Percentiles rank a stretch among this genome's conserved stretches.
phyloP scores from a whole-genome alignment of 1,140 invertebrate genomes.

The Drosophila arizonae region DNA sequence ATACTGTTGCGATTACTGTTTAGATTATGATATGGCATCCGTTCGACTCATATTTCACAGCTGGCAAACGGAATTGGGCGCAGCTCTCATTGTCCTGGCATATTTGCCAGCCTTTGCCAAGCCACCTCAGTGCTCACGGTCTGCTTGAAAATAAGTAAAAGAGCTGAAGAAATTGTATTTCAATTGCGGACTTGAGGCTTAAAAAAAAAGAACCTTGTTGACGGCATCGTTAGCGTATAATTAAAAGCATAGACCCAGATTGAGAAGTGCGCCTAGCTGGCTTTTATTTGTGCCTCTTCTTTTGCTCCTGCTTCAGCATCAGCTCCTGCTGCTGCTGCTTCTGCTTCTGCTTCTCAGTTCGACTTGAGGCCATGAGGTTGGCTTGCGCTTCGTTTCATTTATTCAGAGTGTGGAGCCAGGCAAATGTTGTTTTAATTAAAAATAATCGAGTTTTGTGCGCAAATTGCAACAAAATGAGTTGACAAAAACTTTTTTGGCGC shows the following conservation, averaged over 20 bases:
- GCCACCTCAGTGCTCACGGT: conserved; percentile 11
- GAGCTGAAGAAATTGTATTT: conserved; percentile 7
- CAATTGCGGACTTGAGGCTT: conserved; percentile 21
- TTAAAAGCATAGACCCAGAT: conserved; percentile 45
- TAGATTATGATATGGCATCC: conserved; percentile 51
- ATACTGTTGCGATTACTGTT: conserved; percentile 40
- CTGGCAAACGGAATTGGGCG: not conserved
- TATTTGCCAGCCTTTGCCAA: conserved; percentile 1
- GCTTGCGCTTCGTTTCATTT: too few species aligned
- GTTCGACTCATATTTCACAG: conserved; percentile 51
- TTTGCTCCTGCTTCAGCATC: not conserved
- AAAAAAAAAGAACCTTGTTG: conserved; percentile 16
- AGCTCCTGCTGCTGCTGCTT: not conserved
- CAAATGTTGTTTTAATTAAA: conserved; percentile 71
- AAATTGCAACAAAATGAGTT: conserved; percentile 75
- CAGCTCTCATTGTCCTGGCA: conserved; percentile 20
- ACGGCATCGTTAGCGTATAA: conserved; percentile 55
- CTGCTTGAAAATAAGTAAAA: conserved; percentile 22
- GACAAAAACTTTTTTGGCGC: conserved; percentile 58
- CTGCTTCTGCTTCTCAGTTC: not conserved
- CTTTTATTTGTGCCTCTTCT: conserved; percentile 9
- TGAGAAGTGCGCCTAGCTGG: conserved; percentile 9
- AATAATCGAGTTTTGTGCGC: conserved; percentile 70
- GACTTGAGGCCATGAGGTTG: conserved; percentile 8
- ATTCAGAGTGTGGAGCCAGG: conserved; percentile 3